These are phyloP conservation scores for Martes martes DNA, from an alignment of 2,113 vertebrate genomes.

Conservation along the genomic window DNA sequence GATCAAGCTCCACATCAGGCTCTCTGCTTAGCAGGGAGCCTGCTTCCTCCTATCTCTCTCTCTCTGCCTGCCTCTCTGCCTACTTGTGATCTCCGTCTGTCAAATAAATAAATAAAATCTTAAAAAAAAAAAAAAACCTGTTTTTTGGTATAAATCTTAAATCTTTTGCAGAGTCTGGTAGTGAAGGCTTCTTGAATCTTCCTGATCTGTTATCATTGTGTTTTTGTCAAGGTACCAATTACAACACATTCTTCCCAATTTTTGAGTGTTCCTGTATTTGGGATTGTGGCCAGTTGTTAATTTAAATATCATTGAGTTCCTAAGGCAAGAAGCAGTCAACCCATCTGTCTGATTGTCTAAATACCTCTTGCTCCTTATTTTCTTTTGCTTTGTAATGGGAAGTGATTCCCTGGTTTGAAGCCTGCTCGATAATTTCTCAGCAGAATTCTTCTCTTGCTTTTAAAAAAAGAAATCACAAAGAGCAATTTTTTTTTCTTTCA, in stretches of 20 bases:
- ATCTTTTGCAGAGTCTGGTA: neutral
- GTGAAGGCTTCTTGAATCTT: slow-evolving; percentile 18
- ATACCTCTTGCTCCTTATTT: slow-evolving; percentile 42
- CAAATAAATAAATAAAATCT: too few species aligned
- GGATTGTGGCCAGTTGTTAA: slow-evolving; percentile 52
- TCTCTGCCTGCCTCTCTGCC: too few species aligned
- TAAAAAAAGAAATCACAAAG: neutral
- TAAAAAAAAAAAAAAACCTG: neutral
- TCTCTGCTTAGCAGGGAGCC: too few species aligned
- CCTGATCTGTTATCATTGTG: neutral
- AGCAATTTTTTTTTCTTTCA: neutral
- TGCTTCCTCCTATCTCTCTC: too few species aligned
- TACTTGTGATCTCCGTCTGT: too few species aligned
- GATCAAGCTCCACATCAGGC: too few species aligned
- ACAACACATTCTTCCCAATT: slow-evolving; percentile 19
- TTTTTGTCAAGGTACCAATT: slow-evolving; percentile 52
- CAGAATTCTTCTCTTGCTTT: neutral
- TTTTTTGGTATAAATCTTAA: slow-evolving; percentile 38
- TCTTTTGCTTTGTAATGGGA: slow-evolving; percentile 43
- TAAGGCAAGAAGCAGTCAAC: slow-evolving; percentile 32
- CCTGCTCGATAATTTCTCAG: slow-evolving; percentile 14
- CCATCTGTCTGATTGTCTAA: slow-evolving; percentile 23
- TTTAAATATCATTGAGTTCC: slow-evolving; percentile 57
- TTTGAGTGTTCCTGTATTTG: slow-evolving; percentile 48
- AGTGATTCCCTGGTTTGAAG: slow-evolving; percentile 6